These are phyloP conservation scores for Agriopis leucophaearia DNA, from an alignment of 2,888 invertebrate species.

Conservation along the genomic window DNA sequence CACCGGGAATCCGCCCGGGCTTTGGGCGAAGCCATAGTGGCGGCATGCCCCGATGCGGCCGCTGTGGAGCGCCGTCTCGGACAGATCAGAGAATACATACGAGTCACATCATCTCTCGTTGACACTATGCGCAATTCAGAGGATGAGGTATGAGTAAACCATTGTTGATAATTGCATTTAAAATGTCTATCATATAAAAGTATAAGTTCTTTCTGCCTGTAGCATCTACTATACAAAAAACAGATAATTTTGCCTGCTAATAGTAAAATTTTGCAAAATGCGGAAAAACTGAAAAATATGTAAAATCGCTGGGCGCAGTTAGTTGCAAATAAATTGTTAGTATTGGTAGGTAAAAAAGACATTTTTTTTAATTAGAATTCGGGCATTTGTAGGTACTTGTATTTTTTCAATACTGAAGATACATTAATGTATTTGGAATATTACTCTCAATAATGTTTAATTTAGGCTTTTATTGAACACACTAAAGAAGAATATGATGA, in stretches of 20 bases:
- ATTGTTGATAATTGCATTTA: not conserved
- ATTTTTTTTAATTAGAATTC: not conserved
- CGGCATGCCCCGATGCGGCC: constrained; percentile 87
- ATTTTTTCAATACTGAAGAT: not conserved
- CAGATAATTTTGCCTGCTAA: too few species aligned
- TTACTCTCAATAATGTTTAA: constrained; percentile 63
- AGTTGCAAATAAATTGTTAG: not conserved
- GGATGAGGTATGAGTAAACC: constrained; percentile 85
- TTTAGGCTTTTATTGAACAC: constrained; percentile 83
- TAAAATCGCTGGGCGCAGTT: too few species aligned
- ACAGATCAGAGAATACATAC: constrained; percentile 91
- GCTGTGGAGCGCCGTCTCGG: constrained; percentile 90
- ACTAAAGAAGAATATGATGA: constrained; percentile 87
- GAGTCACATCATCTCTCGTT: constrained; percentile 89
- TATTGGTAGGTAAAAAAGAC: not conserved
- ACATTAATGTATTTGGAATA: constrained; percentile 29
- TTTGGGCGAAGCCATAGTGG: constrained; percentile 79
- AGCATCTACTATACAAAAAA: not conserved
- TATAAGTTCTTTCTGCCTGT: not conserved
- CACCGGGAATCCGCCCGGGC: constrained; percentile 79
- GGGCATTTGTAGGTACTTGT: not conserved
- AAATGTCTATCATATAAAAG: too few species aligned
- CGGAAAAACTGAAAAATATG: too few species aligned
- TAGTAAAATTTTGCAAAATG: not conserved
- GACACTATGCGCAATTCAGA: constrained; percentile 89